phyloP scores from a whole-genome alignment of 64 coral and sea anemone genomes.

The Dendrophyllia cribrosa region DNA sequence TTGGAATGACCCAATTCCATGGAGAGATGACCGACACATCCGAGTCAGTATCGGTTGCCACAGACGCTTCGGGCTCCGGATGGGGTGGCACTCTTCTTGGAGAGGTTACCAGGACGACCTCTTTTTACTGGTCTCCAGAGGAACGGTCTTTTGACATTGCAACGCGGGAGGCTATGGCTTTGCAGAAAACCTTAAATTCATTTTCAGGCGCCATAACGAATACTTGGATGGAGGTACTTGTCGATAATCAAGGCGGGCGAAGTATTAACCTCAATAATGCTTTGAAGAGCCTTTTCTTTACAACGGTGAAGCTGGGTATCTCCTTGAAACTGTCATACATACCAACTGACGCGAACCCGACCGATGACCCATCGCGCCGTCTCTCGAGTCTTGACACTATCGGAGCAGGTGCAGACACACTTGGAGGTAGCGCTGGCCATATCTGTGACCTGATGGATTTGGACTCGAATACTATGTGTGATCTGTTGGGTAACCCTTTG shows the following conservation, averaged over 20 bases:
- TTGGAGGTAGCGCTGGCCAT: too few species aligned
- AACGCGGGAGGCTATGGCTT: constrained; percentile 25
- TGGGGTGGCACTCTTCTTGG: not conserved
- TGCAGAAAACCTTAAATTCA: not conserved
- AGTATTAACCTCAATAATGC: not conserved
- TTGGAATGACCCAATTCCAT: constrained; percentile 39
- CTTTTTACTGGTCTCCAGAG: constrained; percentile 57
- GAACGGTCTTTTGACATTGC: constrained; percentile 36
- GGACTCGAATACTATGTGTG: too few species aligned
- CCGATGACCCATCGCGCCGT: not conserved
- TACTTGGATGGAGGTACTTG: not conserved
- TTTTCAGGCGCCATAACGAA: not conserved
- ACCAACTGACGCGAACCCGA: not conserved
- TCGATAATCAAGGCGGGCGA: constrained; percentile 35
- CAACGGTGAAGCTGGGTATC: not conserved
- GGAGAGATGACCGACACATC: constrained; percentile 48
- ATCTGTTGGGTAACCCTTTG: too few species aligned
- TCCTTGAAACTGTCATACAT: not conserved
- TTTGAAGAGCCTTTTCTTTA: not conserved
- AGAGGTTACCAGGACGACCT: not conserved
- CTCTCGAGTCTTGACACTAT: not conserved
- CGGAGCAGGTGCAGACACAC: too few species aligned
- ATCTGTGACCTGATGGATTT: too few species aligned
- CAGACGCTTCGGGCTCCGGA: too few species aligned
- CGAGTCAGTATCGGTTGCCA: too few species aligned